Evolutionary conservation across 2,797 vertebrate species (phyloP).

Genomic region (Siniperca undulata): DNA sequence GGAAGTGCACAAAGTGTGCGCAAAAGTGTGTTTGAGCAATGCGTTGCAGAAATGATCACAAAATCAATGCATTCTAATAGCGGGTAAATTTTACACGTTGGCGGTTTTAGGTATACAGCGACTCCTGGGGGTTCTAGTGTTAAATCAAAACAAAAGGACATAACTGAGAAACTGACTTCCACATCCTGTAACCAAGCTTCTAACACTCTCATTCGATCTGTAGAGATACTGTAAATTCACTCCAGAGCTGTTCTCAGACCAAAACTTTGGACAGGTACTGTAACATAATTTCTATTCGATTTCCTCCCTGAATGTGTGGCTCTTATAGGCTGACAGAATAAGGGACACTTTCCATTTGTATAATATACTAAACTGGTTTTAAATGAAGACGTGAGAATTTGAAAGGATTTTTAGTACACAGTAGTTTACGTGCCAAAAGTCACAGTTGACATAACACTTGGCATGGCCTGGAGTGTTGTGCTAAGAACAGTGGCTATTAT

Average conservation of each 20-base stretch:
- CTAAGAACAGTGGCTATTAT: neutral
- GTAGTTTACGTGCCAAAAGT: neutral
- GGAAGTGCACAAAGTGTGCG: too few relatives aligned
- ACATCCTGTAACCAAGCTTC: neutral
- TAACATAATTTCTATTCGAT: neutral
- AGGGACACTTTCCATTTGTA: neutral
- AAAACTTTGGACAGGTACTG: neutral
- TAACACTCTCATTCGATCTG: neutral
- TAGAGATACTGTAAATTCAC: neutral
- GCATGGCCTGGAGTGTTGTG: neutral
- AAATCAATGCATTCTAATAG: too few relatives aligned
- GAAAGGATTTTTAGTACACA: neutral
- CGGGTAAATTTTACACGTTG: too few relatives aligned
- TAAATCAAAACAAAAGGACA: neutral
- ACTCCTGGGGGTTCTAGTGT: too few relatives aligned
- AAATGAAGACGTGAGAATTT: neutral
- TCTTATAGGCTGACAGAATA: neutral
- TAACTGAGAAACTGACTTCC: neutral
- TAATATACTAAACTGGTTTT: neutral
- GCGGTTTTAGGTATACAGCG: too few relatives aligned
- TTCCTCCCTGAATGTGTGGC: neutral
- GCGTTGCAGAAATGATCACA: too few relatives aligned
- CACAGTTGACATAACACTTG: constrained; percentile 3
- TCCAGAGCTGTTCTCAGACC: neutral
- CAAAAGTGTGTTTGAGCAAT: too few relatives aligned